Evolutionary conservation across 2,797 vertebrate genomes (phyloP).

Genomic region (Phrynocephalus vlangalii): DNA sequence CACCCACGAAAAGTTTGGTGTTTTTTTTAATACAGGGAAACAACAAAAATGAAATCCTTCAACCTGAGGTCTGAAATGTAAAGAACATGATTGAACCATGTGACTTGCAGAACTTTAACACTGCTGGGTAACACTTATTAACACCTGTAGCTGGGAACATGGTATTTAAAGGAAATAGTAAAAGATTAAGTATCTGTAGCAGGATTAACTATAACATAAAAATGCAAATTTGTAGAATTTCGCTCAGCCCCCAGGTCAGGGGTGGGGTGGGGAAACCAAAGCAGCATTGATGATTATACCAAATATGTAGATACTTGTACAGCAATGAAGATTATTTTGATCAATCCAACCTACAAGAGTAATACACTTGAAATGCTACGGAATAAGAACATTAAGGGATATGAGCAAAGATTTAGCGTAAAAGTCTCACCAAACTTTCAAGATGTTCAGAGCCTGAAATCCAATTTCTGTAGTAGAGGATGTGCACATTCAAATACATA

Average conservation of each 20-base stretch:
- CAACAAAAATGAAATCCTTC: background rate
- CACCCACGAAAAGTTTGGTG: background rate
- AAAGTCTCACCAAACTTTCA: background rate
- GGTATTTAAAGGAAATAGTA: background rate
- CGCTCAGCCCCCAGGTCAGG: background rate
- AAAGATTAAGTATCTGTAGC: no score
- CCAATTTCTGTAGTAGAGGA: background rate
- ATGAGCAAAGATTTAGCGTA: background rate
- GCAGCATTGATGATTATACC: background rate
- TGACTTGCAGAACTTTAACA: background rate
- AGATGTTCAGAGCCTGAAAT: background rate
- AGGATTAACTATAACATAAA: background rate
- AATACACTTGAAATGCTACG: background rate
- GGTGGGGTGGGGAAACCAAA: background rate
- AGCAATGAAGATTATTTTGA: background rate
- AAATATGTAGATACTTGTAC: background rate
- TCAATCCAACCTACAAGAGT: background rate
- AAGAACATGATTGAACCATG: background rate
- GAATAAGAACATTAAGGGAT: background rate
- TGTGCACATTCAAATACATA: conserved; percentile 1
- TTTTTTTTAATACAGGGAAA: background rate
- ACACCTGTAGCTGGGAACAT: background rate
- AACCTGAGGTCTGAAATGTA: background rate
- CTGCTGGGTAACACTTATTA: background rate
- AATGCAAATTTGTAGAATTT: background rate